Evolutionary conservation across 2,888 invertebrate genomes (phyloP).

Genomic region (Caenorhabditis sp.): DNA sequence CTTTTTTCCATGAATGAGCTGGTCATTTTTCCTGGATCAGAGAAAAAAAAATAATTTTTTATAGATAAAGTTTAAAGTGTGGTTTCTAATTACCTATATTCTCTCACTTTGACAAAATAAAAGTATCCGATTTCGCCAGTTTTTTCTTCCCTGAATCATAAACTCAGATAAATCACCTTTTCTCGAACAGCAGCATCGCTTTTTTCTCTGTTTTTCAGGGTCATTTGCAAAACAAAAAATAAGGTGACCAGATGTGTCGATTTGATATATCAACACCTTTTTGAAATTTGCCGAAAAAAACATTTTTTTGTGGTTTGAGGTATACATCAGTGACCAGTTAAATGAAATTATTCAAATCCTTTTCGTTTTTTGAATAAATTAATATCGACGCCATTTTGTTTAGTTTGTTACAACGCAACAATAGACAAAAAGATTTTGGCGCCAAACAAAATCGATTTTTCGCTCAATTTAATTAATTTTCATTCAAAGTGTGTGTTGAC

Average conservation of each 20-base stretch:
- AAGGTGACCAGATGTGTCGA: background rate
- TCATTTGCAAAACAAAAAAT: background rate
- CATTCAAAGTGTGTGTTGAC: too few relatives aligned
- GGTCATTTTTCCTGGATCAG: background rate
- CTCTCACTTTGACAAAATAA: background rate
- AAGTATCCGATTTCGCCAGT: background rate
- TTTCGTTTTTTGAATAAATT: background rate
- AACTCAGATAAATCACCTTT: too few relatives aligned
- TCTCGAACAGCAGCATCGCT: too few relatives aligned
- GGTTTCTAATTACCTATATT: background rate
- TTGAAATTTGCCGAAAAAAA: background rate
- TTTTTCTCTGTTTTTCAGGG: background rate
- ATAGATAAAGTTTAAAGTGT: background rate
- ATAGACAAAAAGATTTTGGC: background rate
- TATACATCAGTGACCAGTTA: too few relatives aligned
- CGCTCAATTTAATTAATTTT: too few relatives aligned
- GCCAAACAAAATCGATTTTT: too few relatives aligned
- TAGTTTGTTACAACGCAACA: background rate
- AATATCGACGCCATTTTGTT: background rate
- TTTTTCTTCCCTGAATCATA: background rate
- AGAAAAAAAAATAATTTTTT: too few relatives aligned
- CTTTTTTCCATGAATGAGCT: too few relatives aligned
- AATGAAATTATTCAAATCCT: background rate
- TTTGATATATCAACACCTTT: background rate
- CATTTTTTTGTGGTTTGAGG: background rate